phyloP scores from a whole-genome alignment of 2,797 vertebrate genomes.

The Takifugu rubripes region DNA sequence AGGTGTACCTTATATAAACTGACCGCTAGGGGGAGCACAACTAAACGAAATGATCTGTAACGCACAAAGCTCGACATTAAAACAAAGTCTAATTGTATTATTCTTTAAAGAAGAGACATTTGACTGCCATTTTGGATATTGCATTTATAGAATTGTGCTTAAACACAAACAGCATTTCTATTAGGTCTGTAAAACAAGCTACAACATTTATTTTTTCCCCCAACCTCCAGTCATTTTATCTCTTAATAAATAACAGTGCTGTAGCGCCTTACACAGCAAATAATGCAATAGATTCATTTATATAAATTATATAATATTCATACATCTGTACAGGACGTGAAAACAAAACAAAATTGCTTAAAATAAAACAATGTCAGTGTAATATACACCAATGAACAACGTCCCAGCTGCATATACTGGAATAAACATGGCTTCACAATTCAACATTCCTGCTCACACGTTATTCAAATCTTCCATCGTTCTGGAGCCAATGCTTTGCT shows the following conservation, averaged over 20 bases:
- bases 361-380: constrained; percentile 78
- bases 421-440: constrained; percentile 50
- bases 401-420: constrained; percentile 66
- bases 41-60: constrained; percentile 1
- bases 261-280: constrained; percentile 68
- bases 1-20: neutral
- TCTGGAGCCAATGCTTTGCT: constrained; percentile 69
- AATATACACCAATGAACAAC: constrained; percentile 80
- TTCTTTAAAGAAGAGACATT: neutral
- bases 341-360: constrained; percentile 74
- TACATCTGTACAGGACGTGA: constrained; percentile 68
- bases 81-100: too few species aligned
- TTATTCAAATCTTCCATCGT: constrained; percentile 63
- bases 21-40: constrained; percentile 52
- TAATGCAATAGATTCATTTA: constrained; percentile 73
- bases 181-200: constrained; percentile 34
- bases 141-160: constrained; percentile 10
- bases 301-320: constrained; percentile 72
- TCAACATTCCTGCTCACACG: constrained; percentile 46
- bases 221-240: constrained; percentile 51
- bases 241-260: constrained; percentile 70
- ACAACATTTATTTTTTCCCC: constrained; percentile 67
- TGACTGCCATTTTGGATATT: constrained; percentile 12
- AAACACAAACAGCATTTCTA: constrained; percentile 12
- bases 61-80: too few species aligned